Percentiles rank a stretch among this genome's conserved stretches.
These are phyloP conservation scores for Spinus pinus DNA, from an alignment of 2,797 vertebrate genomes.

Conservation along the genomic window DNA sequence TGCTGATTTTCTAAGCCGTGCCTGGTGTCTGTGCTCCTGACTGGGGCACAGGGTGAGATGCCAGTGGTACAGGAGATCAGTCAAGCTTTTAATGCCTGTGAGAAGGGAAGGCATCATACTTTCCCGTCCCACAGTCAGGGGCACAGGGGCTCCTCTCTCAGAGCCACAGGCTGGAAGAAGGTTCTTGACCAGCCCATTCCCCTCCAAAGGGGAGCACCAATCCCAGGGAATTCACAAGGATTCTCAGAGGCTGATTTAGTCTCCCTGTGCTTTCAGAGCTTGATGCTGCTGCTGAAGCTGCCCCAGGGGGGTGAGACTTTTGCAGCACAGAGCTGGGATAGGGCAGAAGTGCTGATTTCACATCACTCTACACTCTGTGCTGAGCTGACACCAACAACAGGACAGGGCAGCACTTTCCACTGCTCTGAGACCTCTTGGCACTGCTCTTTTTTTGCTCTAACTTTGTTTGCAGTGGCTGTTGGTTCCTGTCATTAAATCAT, in stretches of 20 bases:
- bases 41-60: not conserved
- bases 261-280: not conserved
- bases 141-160: not conserved
- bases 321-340: not conserved
- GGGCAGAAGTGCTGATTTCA: not conserved
- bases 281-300: not conserved
- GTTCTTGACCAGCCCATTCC: not conserved
- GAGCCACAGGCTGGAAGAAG: not conserved
- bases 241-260: not conserved
- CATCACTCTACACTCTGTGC: not conserved
- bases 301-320: not conserved
- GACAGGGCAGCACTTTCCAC: not conserved
- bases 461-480: not conserved
- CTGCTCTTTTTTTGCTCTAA: not conserved
- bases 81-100: not conserved
- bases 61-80: not conserved
- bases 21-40: not conserved
- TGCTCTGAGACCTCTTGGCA: not conserved
- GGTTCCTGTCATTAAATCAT: constrained; percentile 7
- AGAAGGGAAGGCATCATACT: not conserved
- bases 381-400: not conserved
- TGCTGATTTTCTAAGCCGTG: not conserved
- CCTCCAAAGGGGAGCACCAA: not conserved
- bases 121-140: not conserved
- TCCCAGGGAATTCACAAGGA: not conserved